Percentiles rank a stretch among this genome's conserved stretches.
phyloP scores from a whole-genome alignment of 2,888 invertebrate genomes.

The Muschampia plurimacula region DNA sequence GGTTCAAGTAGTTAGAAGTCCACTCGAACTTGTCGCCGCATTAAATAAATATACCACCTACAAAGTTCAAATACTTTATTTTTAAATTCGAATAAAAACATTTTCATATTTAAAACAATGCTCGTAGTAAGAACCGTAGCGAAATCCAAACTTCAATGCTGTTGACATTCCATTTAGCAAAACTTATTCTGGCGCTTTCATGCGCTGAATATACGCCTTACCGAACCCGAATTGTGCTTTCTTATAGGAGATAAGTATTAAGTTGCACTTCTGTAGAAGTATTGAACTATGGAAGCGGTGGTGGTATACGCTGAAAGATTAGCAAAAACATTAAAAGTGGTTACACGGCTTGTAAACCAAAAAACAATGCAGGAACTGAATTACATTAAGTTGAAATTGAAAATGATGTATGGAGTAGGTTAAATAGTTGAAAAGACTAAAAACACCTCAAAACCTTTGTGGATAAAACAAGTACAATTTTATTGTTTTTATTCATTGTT shows the following conservation, averaged over 20 bases:
- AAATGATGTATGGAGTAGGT: too few species aligned
- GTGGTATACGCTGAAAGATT: neutral
- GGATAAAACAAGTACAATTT: too few species aligned
- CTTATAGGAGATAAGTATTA: slow-evolving; percentile 3
- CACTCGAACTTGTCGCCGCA: too few species aligned
- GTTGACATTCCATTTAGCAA: slow-evolving; percentile 24
- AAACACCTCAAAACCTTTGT: too few species aligned
- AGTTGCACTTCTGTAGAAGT: neutral
- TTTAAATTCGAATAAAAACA: neutral
- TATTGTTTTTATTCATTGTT: too few species aligned
- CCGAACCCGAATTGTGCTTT: neutral
- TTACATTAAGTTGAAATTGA: too few species aligned
- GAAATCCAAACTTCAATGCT: slow-evolving; percentile 8
- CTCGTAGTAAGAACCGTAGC: neutral
- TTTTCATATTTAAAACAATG: slow-evolving; percentile 11
- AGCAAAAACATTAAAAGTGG: too few species aligned
- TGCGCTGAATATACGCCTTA: slow-evolving; percentile 12
- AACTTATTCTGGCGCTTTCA: slow-evolving; percentile 19
- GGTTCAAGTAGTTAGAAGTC: too few species aligned
- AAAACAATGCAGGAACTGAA: too few species aligned
- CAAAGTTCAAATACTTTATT: neutral
- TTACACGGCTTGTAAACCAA: too few species aligned
- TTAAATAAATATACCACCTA: neutral
- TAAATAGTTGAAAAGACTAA: too few species aligned
- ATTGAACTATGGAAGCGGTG: neutral